Evolutionary conservation across 2,888 invertebrate species (phyloP), one percentile per base, ranked within the genome.

Genomic region (Thecophora atra): DNA sequence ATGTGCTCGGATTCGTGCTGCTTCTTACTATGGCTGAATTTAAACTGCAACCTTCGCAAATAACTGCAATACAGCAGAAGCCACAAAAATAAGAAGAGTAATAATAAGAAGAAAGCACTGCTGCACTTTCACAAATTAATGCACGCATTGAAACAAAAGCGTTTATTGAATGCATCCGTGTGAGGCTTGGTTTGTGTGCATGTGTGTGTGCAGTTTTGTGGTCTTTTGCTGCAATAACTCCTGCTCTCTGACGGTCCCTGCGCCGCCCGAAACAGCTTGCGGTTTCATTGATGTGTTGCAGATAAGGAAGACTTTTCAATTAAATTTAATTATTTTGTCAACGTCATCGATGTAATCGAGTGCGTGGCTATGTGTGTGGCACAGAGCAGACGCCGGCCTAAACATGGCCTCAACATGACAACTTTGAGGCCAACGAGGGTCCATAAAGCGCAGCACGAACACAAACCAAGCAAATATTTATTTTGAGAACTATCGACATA

Each of bases 311-410:
- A 60, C 72, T 72, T 69, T 74, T 72, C 74, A 74, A 74, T 74
- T 74, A 74, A 71, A 69, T 74, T 72, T 74, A 74, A 74, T 74
- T 74, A 74, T 72, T 72, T 64, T 74, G 74, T 74, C 74, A 74
- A 71, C 71, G 68, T 69, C 72, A 71, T n/a, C n/a, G n/a, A n/a
- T 69, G 71, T 69, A 66, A 60, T 51, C 60, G 44, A n/a, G n/a
- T n/a, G n/a, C n/a, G n/a, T n/a, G n/a, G n/a, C 21, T 47, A 24
- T 47, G 56, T 19, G 26, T 37, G 37, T 2, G 3, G 6, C 37
- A 11, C 11, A 6, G 37, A 37, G 6, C 11, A 37, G 7, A 37
- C 6, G 1, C 1, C 37, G 1, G 37, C 37, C 37, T 37, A 37
- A 37, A 37, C 37, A 37, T 37, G 37, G 37, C 2, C 37, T 37